Evolutionary conservation across 2,888 invertebrate genomes (phyloP), one percentile per base, ranked within the genome.

Genomic region (Carterocephalus palaemon): DNA sequence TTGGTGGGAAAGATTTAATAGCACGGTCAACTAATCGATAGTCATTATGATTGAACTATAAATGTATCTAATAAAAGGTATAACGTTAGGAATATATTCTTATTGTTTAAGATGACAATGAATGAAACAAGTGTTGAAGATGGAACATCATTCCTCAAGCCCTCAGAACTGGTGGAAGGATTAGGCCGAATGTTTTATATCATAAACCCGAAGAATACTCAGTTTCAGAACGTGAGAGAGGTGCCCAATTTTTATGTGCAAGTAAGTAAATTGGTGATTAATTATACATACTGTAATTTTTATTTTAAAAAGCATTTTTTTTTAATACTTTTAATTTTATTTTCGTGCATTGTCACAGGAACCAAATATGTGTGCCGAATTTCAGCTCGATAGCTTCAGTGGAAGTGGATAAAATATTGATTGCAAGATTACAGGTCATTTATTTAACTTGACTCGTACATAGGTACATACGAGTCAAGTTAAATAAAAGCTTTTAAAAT

Each of bases 161-260:
- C 56, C 0, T 24, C 46, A 15, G 59, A 57, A 17, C 66, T 70
- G 39, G 51, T 78, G 0, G 84, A 80, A 56, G 88, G 88, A 0
- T 34, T 89, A 1, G 89, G 88, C 0, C 74, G 86, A 8, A 83
- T 93, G 73, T 92, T 92, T 69, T 93, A 93, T 64, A 54, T 92
- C 5, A 87, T 92, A 7, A 83, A 89, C 59, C 92, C 92, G 0
- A 76, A 78, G 17, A 90, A 92, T 46, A 88, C 88, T 0, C 80
- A 83, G n/a, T 91, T 88, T 67, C 78, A 88, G 62, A 71, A 70
- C 12, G 60, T 81, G 4, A 85, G 90, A 33, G 87, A 91, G 41
- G 91, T 93, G 2, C 93, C 93, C 0, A 89, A 91, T 59, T 91
- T 90, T 75, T 91, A 90, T 51, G 82, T 88, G 52, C 90, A 92